Conservation (phyloP, 2,888 invertebrate species). For the Tenthredo mesomela region DNA sequence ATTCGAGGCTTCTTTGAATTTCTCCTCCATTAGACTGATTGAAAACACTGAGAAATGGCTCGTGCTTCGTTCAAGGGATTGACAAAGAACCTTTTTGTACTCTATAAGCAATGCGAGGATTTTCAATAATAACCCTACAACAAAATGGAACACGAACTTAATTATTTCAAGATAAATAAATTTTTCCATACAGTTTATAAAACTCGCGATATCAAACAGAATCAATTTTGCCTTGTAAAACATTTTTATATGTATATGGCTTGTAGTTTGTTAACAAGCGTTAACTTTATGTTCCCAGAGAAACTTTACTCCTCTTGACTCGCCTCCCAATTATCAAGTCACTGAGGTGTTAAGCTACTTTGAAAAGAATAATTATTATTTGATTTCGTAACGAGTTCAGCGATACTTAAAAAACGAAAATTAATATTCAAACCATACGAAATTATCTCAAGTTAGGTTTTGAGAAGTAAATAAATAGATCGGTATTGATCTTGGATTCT, state of each 20-base stretch:
- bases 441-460: not conserved
- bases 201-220: not conserved
- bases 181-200: not conserved
- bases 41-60: slow-evolving; percentile 11
- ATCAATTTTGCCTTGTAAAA: slow-evolving; percentile 3
- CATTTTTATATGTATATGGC: not conserved
- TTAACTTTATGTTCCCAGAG: not conserved
- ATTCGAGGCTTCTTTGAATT: slow-evolving; percentile 32
- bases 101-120: not conserved
- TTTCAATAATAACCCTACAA: not conserved
- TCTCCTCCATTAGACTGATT: slow-evolving; percentile 44
- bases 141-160: not conserved
- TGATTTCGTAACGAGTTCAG: not conserved
- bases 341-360: slow-evolving; percentile 1
- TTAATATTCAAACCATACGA: not conserved
- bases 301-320: not conserved
- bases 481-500: not conserved
- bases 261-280: slow-evolving; percentile 17
- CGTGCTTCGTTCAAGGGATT: slow-evolving; percentile 8
- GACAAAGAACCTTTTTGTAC: slow-evolving; percentile 6
- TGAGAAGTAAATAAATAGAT: not conserved
- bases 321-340: not conserved
- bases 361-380: slow-evolving; percentile 27
- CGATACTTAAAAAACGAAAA: not conserved
- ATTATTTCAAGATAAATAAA: not conserved